phyloP scores from a whole-genome alignment of 2,888 invertebrate genomes.

The Metacarcinus magister region DNA sequence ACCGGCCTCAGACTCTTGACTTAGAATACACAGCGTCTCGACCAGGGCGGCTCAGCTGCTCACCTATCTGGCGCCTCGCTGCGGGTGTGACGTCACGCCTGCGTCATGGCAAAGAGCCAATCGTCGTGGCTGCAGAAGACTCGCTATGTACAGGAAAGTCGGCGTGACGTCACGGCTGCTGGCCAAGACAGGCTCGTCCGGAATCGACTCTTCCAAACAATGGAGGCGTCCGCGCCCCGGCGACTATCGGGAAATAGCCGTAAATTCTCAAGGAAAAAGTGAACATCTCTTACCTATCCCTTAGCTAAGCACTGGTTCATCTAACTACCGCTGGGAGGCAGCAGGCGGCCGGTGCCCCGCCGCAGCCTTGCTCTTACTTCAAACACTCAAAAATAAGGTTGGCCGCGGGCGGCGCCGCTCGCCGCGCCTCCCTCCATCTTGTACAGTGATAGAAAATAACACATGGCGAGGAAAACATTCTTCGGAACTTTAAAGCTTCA shows the following conservation, averaged over 20 bases:
- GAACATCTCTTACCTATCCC: conserved; percentile 39
- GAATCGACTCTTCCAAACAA: conserved; percentile 42
- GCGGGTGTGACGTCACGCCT: conserved; percentile 70
- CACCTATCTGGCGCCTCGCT: conserved; percentile 61
- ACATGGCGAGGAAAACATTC: conserved; percentile 58
- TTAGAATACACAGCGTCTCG: conserved; percentile 61
- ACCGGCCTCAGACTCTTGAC: conserved; percentile 58
- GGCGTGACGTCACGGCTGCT: conserved; percentile 73
- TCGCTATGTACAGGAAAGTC: conserved; percentile 67
- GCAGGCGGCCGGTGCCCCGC: neutral
- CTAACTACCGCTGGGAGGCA: conserved; percentile 53
- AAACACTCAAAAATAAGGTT: conserved; percentile 29
- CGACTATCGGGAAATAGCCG: neutral
- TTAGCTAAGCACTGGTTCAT: conserved; percentile 64
- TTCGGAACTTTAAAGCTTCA: conserved; percentile 65
- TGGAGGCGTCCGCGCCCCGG: neutral
- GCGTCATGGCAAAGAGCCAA: conserved; percentile 73
- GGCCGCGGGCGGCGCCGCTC: neutral
- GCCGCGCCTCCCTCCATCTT: conserved; percentile 50
- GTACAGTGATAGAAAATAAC: conserved; percentile 60
- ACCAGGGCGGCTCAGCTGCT: conserved; percentile 27
- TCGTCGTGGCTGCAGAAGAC: conserved; percentile 69
- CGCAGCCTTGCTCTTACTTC: conserved; percentile 26
- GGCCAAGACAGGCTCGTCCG: conserved; percentile 27
- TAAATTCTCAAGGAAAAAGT: conserved; percentile 49